phyloP scores from a whole-genome alignment of 2,888 invertebrate genomes.

The Teinopalpus imperialis region DNA sequence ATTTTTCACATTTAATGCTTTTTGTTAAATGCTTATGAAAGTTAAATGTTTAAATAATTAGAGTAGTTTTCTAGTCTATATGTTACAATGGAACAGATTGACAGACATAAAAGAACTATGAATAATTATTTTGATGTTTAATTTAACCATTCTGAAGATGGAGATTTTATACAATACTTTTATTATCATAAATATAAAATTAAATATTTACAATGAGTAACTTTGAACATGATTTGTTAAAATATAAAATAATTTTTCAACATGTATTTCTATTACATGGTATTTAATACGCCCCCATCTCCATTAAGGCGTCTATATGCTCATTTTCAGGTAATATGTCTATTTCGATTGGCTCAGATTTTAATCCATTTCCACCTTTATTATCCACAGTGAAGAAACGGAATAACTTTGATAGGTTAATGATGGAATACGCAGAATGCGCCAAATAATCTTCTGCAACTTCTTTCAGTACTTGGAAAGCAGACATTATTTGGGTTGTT shows the following conservation, averaged over 20 bases:
- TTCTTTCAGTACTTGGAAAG: slow-evolving; percentile 84
- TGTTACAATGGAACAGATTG: too few species aligned
- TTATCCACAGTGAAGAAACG: slow-evolving; percentile 66
- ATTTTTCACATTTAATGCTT: too few species aligned
- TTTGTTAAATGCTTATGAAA: too few species aligned
- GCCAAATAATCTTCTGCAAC: slow-evolving; percentile 85
- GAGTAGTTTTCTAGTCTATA: too few species aligned
- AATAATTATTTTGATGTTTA: too few species aligned
- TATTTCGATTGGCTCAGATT: slow-evolving; percentile 61
- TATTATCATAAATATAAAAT: neutral
- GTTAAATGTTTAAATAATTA: too few species aligned
- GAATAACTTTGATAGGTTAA: slow-evolving; percentile 83
- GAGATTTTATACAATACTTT: slow-evolving; percentile 4
- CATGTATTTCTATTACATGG: neutral
- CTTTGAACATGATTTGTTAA: slow-evolving; percentile 9
- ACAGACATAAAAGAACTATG: too few species aligned
- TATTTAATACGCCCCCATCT: slow-evolving; percentile 62
- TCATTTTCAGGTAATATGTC: slow-evolving; percentile 73
- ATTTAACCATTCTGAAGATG: too few species aligned
- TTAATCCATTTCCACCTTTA: slow-evolving; percentile 48
- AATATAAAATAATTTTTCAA: slow-evolving; percentile 7
- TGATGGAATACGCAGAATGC: slow-evolving; percentile 86
- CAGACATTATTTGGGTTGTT: slow-evolving; percentile 73
- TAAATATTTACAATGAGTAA: slow-evolving; percentile 10
- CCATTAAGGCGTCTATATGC: slow-evolving; percentile 71